phyloP scores from a whole-genome alignment of 2,113 vertebrate genomes.

The Pelodiscus sinensis region DNA sequence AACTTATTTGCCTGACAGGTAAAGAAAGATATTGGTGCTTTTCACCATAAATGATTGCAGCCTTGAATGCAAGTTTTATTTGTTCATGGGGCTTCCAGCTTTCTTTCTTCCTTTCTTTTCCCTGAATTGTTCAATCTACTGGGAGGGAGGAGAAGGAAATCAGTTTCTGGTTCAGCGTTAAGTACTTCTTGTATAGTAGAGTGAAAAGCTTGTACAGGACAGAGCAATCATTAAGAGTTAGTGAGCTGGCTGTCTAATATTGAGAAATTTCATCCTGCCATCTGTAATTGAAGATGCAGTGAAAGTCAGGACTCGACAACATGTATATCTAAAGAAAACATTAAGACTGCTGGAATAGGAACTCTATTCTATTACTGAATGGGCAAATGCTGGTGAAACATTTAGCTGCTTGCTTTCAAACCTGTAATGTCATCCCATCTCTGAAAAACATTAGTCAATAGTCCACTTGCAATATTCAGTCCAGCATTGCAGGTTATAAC shows the following conservation, averaged over 20 bases:
- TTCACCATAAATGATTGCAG: neutral
- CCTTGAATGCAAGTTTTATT: neutral
- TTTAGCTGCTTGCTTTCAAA: neutral
- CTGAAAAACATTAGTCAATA: slow-evolving; percentile 28
- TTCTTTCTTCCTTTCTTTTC: neutral
- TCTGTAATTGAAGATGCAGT: slow-evolving; percentile 13
- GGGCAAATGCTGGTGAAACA: neutral
- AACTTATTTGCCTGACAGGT: neutral
- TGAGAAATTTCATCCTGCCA: neutral
- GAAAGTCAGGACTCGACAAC: slow-evolving; percentile 23
- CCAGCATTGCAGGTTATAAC: neutral
- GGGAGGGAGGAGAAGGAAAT: slow-evolving; percentile 1
- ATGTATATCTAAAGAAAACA: neutral
- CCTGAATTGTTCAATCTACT: neutral
- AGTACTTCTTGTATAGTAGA: neutral
- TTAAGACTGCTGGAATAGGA: neutral
- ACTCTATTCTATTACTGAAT: neutral
- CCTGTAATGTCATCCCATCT: neutral
- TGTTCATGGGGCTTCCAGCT: neutral
- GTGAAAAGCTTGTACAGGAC: slow-evolving; percentile 1
- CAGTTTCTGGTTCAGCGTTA: neutral
- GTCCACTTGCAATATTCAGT: neutral
- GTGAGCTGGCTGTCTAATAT: neutral
- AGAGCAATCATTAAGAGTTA: slow-evolving; percentile 22
- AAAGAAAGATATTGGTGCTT: neutral